Conservation (phyloP, 1,140 invertebrate genomes). For the Andricus grossulariae region DNA sequence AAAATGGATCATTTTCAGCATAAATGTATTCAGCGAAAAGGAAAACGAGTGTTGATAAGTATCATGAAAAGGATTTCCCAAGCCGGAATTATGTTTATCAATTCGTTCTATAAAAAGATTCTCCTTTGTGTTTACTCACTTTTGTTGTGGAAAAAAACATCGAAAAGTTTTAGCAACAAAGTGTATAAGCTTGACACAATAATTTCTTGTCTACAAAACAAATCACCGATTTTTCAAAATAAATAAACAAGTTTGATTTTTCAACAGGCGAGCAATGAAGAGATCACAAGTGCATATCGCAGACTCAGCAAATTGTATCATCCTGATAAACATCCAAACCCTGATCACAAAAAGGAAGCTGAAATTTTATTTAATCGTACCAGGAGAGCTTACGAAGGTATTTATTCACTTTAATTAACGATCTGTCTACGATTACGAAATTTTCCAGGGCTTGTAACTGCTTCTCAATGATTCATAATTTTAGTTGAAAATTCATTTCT, state of each 20-base stretch:
- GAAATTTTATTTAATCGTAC: conserved; percentile 94
- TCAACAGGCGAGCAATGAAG: conserved; percentile 88
- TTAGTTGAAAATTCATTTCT: too few species aligned
- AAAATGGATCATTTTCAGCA: too few species aligned
- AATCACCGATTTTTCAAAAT: conserved; percentile 38
- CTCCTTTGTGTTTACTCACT: neutral
- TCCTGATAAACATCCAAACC: conserved; percentile 94
- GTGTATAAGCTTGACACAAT: neutral
- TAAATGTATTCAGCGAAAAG: too few species aligned
- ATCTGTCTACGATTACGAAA: too few species aligned
- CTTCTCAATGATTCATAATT: too few species aligned
- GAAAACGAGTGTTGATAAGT: too few species aligned
- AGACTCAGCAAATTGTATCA: conserved; percentile 93
- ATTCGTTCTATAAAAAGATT: too few species aligned
- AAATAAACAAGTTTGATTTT: conserved; percentile 42
- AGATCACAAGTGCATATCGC: conserved; percentile 94
- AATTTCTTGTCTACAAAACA: neutral
- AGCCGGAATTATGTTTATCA: too few species aligned
- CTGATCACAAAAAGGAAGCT: conserved; percentile 88
- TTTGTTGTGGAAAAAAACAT: conserved; percentile 27
- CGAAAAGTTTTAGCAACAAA: neutral
- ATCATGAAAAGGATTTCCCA: too few species aligned
- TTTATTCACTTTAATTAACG: neutral
- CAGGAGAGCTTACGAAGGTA: conserved; percentile 95
- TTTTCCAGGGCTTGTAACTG: too few species aligned